Evolutionary conservation across 2,888 invertebrate genomes (phyloP), one percentile per base, ranked within the genome.

Genomic region (Luffia ferchaultella): DNA sequence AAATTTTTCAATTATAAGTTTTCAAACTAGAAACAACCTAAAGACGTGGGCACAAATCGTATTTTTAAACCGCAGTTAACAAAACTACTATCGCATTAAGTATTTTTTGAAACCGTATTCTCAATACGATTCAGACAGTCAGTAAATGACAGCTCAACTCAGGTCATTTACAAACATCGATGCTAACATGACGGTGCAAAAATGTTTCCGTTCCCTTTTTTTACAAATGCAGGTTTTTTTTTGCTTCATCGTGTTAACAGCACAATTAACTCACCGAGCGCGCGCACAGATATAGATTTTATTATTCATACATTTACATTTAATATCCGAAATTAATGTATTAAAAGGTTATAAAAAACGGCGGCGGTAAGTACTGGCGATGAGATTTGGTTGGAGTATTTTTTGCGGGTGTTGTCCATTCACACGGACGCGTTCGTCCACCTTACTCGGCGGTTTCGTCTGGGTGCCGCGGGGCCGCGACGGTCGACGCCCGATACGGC

Each of bases 341-440:
- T 12, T n/a, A n/a, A 12, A 30, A 30, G 30, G 5, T 30, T 30
- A 12, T 30, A 30, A 30, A 30, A 30, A 30, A 3, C 30, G 30
- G 30, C 3, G n/a, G n/a, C n/a, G n/a, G n/a, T n/a, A n/a, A n/a
- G n/a, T n/a, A n/a, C n/a, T n/a, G n/a, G n/a, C n/a, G n/a, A n/a
- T n/a, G n/a, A n/a, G n/a, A n/a, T n/a, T n/a, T n/a, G n/a, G n/a
- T 43, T 16, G 43, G 43, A 43, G 43, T 16, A 16, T 19, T 46
- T 46, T 46, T 46, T 46, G 30, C 20, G 16, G n/a, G n/a, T 12
- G 46, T 17, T 2, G 12, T 20, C 46, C 19, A 46, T 20, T 46
- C 46, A 46, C 46, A 46, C 46, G 30, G 12, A 20, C 20, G 20
- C 20, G 16, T 9, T 2, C 3, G 20, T 46, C 17, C 45, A 18